Percentiles rank a stretch among this genome's conserved stretches.
Evolutionary conservation across 2,888 invertebrate species (phyloP).

Genomic region (Amiota minor): DNA sequence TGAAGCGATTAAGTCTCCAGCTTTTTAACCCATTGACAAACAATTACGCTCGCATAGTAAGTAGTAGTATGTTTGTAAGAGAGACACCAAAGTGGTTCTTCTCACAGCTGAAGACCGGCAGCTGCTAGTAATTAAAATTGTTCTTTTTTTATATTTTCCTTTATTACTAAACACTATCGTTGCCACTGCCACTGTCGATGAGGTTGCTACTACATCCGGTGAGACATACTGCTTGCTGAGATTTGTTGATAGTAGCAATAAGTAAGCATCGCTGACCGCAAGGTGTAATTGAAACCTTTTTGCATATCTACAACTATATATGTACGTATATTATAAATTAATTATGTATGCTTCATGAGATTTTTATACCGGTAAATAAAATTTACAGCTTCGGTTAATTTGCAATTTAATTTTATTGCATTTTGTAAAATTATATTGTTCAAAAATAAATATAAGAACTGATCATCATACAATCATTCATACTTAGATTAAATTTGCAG

Average conservation of each 20-base stretch:
- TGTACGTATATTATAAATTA: neutral
- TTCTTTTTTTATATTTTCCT: slow-evolving; percentile 16
- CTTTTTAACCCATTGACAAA: slow-evolving; percentile 46
- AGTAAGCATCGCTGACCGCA: slow-evolving; percentile 62
- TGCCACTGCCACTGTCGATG: slow-evolving; percentile 43
- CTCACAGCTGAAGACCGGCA: slow-evolving; percentile 18
- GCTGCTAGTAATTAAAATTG: slow-evolving; percentile 34
- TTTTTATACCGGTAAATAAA: too few species aligned
- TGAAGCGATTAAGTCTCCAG: slow-evolving; percentile 46
- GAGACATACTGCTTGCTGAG: neutral
- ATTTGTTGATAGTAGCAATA: slow-evolving; percentile 60
- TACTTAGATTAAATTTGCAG: too few species aligned
- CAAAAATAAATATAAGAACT: too few species aligned
- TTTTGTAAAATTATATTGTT: too few species aligned
- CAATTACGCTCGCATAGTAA: slow-evolving; percentile 49
- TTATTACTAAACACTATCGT: slow-evolving; percentile 22
- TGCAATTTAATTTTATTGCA: too few species aligned
- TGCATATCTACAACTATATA: slow-evolving; percentile 19
- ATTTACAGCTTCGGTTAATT: too few species aligned
- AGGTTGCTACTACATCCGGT: slow-evolving; percentile 32
- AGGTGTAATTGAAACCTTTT: slow-evolving; percentile 45
- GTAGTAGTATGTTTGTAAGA: neutral
- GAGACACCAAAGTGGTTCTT: slow-evolving; percentile 5
- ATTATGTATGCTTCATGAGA: neutral
- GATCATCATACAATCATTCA: too few species aligned